These are phyloP conservation scores for Drosophila subobscura DNA, from an alignment of 1,140 invertebrate species.

Conservation along the genomic window DNA sequence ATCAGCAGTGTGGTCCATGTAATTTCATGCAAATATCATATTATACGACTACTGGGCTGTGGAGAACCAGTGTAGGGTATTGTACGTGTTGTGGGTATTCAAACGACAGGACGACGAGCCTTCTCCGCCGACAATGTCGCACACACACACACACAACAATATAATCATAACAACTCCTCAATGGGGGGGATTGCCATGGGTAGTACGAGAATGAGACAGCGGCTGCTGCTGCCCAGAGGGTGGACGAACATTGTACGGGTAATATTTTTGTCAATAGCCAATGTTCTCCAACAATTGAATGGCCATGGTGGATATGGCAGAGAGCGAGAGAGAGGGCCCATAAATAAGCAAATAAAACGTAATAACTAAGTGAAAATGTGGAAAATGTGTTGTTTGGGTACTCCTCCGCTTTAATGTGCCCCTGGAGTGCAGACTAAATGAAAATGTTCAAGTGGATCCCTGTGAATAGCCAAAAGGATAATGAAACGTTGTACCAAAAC, in stretches of 20 bases:
- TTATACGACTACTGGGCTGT: constrained; percentile 60
- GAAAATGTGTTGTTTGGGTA: constrained; percentile 29
- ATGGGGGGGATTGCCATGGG: background rate
- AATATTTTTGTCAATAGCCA: constrained; percentile 74
- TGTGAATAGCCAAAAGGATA: constrained; percentile 31
- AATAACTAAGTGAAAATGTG: constrained; percentile 78
- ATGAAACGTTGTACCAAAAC: constrained; percentile 18
- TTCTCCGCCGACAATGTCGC: constrained; percentile 46
- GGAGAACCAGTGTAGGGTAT: constrained; percentile 7
- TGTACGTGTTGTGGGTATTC: constrained; percentile 79
- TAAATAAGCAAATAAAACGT: constrained; percentile 77
- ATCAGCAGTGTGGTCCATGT: constrained; percentile 45
- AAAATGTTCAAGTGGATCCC: constrained; percentile 25
- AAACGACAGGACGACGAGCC: constrained; percentile 34
- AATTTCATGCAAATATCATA: constrained; percentile 81
- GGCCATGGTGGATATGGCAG: constrained; percentile 6
- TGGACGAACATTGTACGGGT: constrained; percentile 30
- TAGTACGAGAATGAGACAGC: too few relatives aligned
- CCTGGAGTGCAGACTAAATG: constrained; percentile 45
- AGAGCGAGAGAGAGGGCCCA: constrained; percentile 25
- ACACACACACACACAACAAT: constrained; percentile 58
- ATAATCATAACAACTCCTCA: constrained; percentile 70
- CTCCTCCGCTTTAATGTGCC: constrained; percentile 37
- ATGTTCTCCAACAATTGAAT: constrained; percentile 70
- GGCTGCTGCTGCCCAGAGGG: constrained; percentile 6